These are phyloP conservation scores for Argyrosomus japonicus DNA, from an alignment of 2,113 vertebrate genomes.

Conservation along the genomic window DNA sequence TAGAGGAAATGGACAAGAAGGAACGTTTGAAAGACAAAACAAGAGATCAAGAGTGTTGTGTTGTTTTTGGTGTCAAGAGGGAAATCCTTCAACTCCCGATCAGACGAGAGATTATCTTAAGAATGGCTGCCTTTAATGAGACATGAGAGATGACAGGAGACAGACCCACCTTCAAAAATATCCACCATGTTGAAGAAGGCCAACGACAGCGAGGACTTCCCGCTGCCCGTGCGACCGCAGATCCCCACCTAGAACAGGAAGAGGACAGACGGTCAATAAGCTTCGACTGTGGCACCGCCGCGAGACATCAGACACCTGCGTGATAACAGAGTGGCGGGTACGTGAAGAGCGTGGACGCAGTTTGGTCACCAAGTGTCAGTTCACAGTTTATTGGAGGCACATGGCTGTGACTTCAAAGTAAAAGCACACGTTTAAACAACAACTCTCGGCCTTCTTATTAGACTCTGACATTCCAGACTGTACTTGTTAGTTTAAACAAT, in stretches of 20 bases:
- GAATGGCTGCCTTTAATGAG: conserved; percentile 7
- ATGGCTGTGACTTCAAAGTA: conserved; percentile 44
- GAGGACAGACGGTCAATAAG: conserved; percentile 10
- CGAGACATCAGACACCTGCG: conserved; percentile 49
- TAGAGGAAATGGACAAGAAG: neutral
- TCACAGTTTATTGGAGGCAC: conserved; percentile 1
- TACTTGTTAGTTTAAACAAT: neutral
- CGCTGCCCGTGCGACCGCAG: conserved; percentile 96
- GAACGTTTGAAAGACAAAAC: neutral
- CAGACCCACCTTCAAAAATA: conserved; percentile 93
- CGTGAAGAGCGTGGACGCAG: conserved; percentile 4
- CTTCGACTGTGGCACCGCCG: neutral
- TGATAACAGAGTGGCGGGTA: conserved; percentile 38
- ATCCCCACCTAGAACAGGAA: conserved; percentile 90
- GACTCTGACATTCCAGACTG: neutral
- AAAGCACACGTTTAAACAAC: neutral
- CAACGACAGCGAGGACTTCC: conserved; percentile 96
- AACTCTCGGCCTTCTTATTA: neutral
- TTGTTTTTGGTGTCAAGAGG: conserved; percentile 10
- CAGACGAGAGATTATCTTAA: neutral
- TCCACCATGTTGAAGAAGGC: conserved; percentile 99
- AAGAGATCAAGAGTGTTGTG: too few relatives aligned
- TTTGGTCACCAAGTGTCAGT: conserved; percentile 12
- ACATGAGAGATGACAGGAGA: conserved; percentile 15
- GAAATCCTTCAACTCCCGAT: conserved; percentile 19